phyloP scores from a whole-genome alignment of 2,888 invertebrate species.

The Orthonychiurus folsomi region DNA sequence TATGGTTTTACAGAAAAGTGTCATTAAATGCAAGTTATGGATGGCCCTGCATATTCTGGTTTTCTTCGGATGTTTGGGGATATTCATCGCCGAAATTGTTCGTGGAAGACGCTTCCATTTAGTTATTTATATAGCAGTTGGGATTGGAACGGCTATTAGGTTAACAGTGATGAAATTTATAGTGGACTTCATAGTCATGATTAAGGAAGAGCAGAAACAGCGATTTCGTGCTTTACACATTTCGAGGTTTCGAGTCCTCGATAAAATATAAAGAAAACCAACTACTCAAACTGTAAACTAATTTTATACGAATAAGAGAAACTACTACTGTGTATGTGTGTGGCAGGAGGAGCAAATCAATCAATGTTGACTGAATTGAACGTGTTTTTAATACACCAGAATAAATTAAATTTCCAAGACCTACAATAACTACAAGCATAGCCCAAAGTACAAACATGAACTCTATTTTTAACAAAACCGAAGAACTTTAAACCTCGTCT shows the following conservation, averaged over 20 bases:
- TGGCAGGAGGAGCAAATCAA: no score
- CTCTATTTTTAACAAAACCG: not conserved
- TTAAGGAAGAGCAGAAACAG: not conserved
- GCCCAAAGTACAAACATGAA: not conserved
- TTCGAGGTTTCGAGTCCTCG: not conserved
- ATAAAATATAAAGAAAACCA: no score
- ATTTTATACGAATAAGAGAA: not conserved
- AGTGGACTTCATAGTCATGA: not conserved
- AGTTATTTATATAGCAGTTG: not conserved
- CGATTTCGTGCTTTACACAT: not conserved
- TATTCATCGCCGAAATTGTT: not conserved
- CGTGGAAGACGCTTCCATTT: not conserved
- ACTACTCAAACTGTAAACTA: no score
- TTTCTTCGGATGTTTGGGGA: not conserved
- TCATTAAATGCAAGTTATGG: not conserved
- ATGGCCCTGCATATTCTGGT: not conserved
- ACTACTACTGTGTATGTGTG: no score
- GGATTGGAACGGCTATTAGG: not conserved
- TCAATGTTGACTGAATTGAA: no score
- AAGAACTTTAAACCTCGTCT: not conserved
- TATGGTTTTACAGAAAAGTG: not conserved
- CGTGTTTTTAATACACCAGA: no score
- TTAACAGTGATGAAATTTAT: not conserved
- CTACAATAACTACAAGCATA: no score
- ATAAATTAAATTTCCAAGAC: no score